Evolutionary conservation across 2,797 vertebrate genomes (phyloP), one percentile per base, ranked within the genome.

Genomic region (Tenualosa thibaudeaui): DNA sequence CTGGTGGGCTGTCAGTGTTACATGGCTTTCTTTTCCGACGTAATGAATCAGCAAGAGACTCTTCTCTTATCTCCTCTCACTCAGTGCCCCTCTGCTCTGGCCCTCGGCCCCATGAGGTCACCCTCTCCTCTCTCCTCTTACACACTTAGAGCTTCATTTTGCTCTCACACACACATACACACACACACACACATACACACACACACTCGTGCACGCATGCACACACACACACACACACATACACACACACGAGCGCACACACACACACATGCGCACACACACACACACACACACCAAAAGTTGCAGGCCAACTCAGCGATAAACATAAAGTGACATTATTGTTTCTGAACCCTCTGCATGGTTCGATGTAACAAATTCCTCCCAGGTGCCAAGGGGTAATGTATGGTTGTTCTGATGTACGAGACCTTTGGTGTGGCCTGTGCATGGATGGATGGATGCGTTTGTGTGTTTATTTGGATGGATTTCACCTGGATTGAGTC

Each of bases 381-480:
- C 65, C 26, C 9, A 31, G 13, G 65, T 71, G 71, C 37, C 37
- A 46, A 22, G 6, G 37, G 13, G 17, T 78, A 8, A 37, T 78
- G 15, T 78, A 19, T 78, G 71, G 17, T 5, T 22, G 71, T 2
- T 6, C 24, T 88, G 82, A 15, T 83, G 37, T 56, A 68, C 40
- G 1, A 82, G 46, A 83, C 86, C 56, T 26, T 85, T 75, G 31
- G 37, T 60, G 40, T 82, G 82, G 82, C 40, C 17, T 15, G 12
- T 53, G 58, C 84, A 58, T 56, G 24, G 71, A 31, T 53, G 49
- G 84, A 75, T 56, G 49, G 40, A 24, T 84, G 84, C 81, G 31
- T 86, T 9, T 81, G 81, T 75, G 81, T 81, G 83, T 84, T 53
- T 46, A 53, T 71, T 53, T 26, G 58, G 68, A 54, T 81, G 84